Evolutionary conservation across 2,113 vertebrate species (phyloP), one percentile per base, ranked within the genome.

Genomic region (Xenopus laevis): DNA sequence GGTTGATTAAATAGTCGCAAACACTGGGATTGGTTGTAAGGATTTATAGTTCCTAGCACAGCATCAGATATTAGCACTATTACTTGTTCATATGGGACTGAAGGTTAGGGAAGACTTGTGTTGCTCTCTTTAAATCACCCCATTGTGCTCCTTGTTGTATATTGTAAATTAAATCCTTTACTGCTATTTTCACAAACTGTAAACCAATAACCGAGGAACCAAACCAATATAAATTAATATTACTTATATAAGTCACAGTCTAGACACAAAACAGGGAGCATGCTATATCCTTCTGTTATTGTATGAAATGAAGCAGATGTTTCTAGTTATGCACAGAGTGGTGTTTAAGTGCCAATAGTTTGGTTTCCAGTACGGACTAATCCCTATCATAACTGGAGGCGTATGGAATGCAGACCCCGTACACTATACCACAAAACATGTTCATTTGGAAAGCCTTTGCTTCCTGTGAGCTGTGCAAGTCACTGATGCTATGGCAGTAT

Each of bases 211-310:
- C 12, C 1, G 47, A 50, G 15, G 10, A 50, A 12, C 47, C 11
- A 16, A 50, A 50, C 9, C 6, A 10, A 12, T 16, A 2, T 4
- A 50, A 50, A 12, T 13, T 50, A 50, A 9, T 13, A 50, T 50
- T 50, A 50, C 47, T 50, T 50, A 50, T 50, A 68, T 68, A 74
- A 74, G 21, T 64, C 72, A 74, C 50, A 61, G 65, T 74, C 65
- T 68, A 68, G 65, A 74, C 65, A 74, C 20, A 33, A 67, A 16
- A 60, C 21, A 30, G 44, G 16, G 12, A 50, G 1, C 63, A 30
- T 27, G 13, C 4, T 6, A 1, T n/a, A 10, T 59, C 13, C 13
- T 16, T 10, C 30, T 59, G 30, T 6, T 13, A 27, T 60, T 21
- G 33, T 3, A 55, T 16, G 71, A 65, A 9, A 55, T 57, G 27